A percentile compares a stretch with the other conserved stretches of the same genome.
Evolutionary conservation across 2,113 vertebrate genomes (phyloP).

Genomic region (Lepidothrix coronata): DNA sequence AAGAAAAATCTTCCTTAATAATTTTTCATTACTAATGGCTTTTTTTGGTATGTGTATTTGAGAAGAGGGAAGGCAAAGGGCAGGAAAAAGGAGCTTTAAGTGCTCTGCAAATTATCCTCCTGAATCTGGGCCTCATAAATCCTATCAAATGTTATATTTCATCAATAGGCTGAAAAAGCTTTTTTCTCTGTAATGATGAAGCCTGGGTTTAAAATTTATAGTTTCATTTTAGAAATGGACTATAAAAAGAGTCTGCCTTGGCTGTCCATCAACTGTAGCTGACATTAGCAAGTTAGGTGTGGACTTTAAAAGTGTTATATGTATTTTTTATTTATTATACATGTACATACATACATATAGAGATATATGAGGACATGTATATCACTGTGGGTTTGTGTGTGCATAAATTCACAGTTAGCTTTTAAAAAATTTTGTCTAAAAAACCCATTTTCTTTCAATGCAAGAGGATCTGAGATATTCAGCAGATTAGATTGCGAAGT

Average conservation of each 20-base stretch:
- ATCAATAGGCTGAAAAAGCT: slow-evolving; percentile 78
- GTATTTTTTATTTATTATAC: slow-evolving; percentile 22
- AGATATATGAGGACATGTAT: background rate
- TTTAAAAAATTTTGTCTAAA: background rate
- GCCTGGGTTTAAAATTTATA: slow-evolving; percentile 80
- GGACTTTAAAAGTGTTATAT: slow-evolving; percentile 54
- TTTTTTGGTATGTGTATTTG: slow-evolving; percentile 67
- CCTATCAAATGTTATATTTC: slow-evolving; percentile 82
- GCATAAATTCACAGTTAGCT: background rate
- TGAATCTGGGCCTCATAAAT: slow-evolving; percentile 84
- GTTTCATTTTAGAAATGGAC: slow-evolving; percentile 88
- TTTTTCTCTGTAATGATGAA: slow-evolving; percentile 77
- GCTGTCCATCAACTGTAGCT: slow-evolving; percentile 75
- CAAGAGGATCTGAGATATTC: slow-evolving; percentile 33
- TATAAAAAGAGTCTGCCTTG: slow-evolving; percentile 79
- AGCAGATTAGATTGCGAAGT: slow-evolving; percentile 50
- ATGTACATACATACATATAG: background rate
- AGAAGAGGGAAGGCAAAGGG: slow-evolving; percentile 71
- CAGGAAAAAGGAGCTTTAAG: slow-evolving; percentile 80
- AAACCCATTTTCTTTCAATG: slow-evolving; percentile 36
- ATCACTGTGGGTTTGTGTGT: background rate
- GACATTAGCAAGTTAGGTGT: slow-evolving; percentile 73
- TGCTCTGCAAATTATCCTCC: slow-evolving; percentile 84
- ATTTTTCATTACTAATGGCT: slow-evolving; percentile 79
- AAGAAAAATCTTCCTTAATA: slow-evolving; percentile 70